Evolutionary conservation across 1,140 invertebrate species (phyloP), one percentile per base, ranked within the genome.

Genomic region (Drosophila azteca): DNA sequence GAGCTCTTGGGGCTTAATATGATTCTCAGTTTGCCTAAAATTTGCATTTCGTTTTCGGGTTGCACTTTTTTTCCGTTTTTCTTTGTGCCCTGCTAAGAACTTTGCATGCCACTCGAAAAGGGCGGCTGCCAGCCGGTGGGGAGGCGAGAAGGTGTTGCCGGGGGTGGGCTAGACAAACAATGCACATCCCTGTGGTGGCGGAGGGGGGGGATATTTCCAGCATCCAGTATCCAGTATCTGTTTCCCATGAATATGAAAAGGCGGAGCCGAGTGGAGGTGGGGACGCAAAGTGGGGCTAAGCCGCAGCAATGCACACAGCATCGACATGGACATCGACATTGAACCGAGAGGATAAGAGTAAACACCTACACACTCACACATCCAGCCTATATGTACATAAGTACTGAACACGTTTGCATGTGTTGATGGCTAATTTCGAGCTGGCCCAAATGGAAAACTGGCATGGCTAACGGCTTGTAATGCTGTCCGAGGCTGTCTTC

Each of bases 381-480:
- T n/a, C 13, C 54, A 51, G 48, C 29, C 58, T 48, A 48, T 39
- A 4, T 0, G 22, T 22, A 22, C 22, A 22, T 22, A n/a, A n/a
- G n/a, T n/a, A n/a, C n/a, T n/a, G n/a, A n/a, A 24, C 24, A 24
- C 24, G 24, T 24, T 6, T 7, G 6, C 41, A 15, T 68, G 63
- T 65, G 59, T 68, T 59, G 71, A 84, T 64, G 68, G 59, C 80
- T 72, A 68, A 83, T 80, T 83, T 80, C 48, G 59, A 50, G 65
- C 66, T 17, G 64, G 61, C 65, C 41, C 26, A 45, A 48, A 55
- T 26, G 15, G 43, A 81, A 52, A 31, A 15, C 52, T 49, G 65
- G 50, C 61, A 15, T 48, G 49, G 41, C 54, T 64, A 73, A 78
- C 65, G 69, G 66, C 64, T 54, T 58, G 57, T 51, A 72, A 55